These are phyloP conservation scores for Drosophila hydei DNA, from an alignment of 1,140 invertebrate species.

Conservation along the genomic window DNA sequence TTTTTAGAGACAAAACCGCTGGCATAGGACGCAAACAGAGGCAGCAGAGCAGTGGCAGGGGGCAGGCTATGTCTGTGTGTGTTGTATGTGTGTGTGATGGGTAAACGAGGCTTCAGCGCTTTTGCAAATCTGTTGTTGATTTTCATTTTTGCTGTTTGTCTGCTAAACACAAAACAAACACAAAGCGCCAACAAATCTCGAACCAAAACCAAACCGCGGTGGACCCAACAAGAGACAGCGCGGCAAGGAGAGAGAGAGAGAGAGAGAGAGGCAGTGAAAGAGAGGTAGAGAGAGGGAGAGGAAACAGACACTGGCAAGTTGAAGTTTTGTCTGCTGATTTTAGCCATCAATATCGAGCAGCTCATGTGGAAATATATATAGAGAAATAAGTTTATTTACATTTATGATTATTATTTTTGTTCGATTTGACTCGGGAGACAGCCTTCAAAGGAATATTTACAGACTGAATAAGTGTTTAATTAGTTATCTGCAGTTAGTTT, in stretches of 20 bases:
- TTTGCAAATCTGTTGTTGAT: constrained; percentile 73
- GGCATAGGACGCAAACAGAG: constrained; percentile 3
- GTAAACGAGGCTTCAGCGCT: constrained; percentile 28
- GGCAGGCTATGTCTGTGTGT: neutral
- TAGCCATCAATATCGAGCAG: constrained; percentile 1
- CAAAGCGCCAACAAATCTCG: constrained; percentile 44
- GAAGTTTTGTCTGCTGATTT: constrained; percentile 15
- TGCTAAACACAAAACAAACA: constrained; percentile 79
- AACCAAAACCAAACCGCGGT: constrained; percentile 25
- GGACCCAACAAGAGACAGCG: neutral
- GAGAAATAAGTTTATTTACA: constrained; percentile 5
- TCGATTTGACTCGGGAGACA: constrained; percentile 1
- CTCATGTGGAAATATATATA: constrained; percentile 23
- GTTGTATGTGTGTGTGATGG: constrained; percentile 8
- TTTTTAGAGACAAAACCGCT: constrained; percentile 64
- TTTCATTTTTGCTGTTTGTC: constrained; percentile 78
- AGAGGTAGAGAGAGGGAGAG: neutral
- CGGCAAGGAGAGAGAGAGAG: neutral
- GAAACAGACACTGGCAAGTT: neutral
- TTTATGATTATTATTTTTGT: neutral
- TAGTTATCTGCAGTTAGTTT: too few relatives aligned
- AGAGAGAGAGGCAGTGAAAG: too few relatives aligned
- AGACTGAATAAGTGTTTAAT: too few relatives aligned
- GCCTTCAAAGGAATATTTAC: too few relatives aligned
- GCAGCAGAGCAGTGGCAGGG: neutral